Conservation (phyloP, 2,797 vertebrate species). For the Coregonus sp. region DNA sequence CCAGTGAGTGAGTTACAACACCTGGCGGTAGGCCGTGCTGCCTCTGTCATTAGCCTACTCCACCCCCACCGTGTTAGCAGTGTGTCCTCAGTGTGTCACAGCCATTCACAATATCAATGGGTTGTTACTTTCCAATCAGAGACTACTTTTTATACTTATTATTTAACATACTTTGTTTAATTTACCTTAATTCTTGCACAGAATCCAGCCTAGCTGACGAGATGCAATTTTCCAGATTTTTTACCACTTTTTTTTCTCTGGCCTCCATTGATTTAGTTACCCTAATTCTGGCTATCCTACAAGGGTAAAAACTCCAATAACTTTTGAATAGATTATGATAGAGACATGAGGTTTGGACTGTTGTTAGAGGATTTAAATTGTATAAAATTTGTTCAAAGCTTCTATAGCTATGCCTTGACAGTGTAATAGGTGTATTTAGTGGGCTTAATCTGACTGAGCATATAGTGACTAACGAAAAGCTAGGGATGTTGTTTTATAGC, state of each 20-base stretch:
- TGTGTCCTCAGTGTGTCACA: conserved; percentile 19
- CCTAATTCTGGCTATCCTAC: background rate
- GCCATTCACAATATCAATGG: conserved; percentile 17
- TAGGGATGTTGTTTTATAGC: conserved; percentile 46
- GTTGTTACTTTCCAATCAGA: conserved; percentile 3
- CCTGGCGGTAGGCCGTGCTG: conserved; percentile 17
- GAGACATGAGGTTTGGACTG: too few species aligned
- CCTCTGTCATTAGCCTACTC: background rate
- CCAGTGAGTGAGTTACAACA: conserved; percentile 48
- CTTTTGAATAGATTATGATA: too few species aligned
- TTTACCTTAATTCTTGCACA: background rate
- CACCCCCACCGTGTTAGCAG: conserved; percentile 17
- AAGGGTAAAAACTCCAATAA: too few species aligned
- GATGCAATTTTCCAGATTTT: too few species aligned
- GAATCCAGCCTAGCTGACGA: too few species aligned
- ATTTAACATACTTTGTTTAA: background rate
- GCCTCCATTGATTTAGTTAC: background rate
- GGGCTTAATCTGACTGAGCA: background rate
- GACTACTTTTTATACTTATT: background rate
- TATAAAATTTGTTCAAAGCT: background rate
- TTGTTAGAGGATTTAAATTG: too few species aligned
- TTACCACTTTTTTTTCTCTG: too few species aligned
- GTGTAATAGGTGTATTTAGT: background rate
- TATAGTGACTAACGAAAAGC: background rate
- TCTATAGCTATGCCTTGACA: too few species aligned